Evolutionary conservation across 1,140 invertebrate genomes (phyloP).

Genomic region (Tetramorium simillimum): DNA sequence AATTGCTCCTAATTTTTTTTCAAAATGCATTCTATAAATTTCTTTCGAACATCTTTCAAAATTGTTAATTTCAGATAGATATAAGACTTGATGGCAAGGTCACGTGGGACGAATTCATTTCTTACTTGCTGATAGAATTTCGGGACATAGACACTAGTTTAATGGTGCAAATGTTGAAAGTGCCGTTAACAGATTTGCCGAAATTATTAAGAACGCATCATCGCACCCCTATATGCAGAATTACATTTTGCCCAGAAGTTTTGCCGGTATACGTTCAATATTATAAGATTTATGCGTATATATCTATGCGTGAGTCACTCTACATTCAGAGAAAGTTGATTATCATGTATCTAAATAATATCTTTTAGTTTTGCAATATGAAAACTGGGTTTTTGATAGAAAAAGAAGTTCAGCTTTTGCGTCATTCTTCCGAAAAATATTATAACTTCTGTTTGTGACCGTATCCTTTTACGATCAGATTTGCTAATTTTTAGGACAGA

Average conservation of each 20-base stretch:
- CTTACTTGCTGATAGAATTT: constrained; percentile 89
- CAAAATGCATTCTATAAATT: background rate
- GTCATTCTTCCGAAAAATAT: background rate
- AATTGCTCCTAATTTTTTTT: background rate
- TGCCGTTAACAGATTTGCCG: constrained; percentile 87
- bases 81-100: constrained; percentile 86
- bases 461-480: background rate
- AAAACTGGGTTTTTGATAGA: background rate
- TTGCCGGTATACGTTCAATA: constrained; percentile 78
- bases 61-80: constrained; percentile 71
- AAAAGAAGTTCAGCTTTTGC: background rate
- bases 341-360: background rate
- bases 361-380: background rate
- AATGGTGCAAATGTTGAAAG: constrained; percentile 86
- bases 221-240: constrained; percentile 87
- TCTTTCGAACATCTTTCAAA: background rate
- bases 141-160: constrained; percentile 87
- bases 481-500: constrained; percentile 81
- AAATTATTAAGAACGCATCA: constrained; percentile 87
- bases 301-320: background rate
- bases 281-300: background rate
- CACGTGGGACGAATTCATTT: constrained; percentile 89
- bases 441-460: background rate
- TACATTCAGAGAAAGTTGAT: background rate
- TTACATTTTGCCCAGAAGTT: constrained; percentile 87